Conservation (phyloP, 2,113 vertebrate genomes). For the Piprites chloris region DNA sequence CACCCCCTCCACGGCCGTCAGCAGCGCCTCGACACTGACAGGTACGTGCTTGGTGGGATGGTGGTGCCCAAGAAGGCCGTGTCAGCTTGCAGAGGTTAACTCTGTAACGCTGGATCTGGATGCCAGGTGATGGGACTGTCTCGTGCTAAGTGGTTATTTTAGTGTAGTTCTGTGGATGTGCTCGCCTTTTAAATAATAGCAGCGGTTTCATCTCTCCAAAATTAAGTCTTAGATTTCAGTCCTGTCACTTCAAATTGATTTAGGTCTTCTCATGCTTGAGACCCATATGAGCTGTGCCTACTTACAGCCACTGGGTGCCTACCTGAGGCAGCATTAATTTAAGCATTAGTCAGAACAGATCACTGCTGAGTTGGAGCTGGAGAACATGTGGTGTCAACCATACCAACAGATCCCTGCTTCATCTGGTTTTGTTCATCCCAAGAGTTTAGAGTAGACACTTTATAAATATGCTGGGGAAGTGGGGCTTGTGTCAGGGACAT, state of each 20-base stretch:
- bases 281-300: background rate
- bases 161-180: background rate
- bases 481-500: background rate
- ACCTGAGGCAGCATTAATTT: background rate
- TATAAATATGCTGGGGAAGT: background rate
- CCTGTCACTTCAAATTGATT: background rate
- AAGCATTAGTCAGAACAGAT: background rate
- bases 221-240: background rate
- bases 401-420: background rate
- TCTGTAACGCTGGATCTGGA: background rate
- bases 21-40: slow-evolving; percentile 66
- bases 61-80: accelerated
- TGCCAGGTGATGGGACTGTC: background rate
- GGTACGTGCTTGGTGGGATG: slow-evolving; percentile 31
- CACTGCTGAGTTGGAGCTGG: background rate
- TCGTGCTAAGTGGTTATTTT: background rate
- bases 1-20: slow-evolving; percentile 68
- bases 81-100: background rate
- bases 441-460: background rate
- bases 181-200: background rate
- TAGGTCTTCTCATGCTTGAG: background rate
- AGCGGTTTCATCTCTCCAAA: background rate
- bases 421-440: background rate
- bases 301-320: background rate
- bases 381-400: background rate